These are phyloP conservation scores for Sprattus sprattus DNA, from an alignment of 2,113 vertebrate species.

Conservation along the genomic window DNA sequence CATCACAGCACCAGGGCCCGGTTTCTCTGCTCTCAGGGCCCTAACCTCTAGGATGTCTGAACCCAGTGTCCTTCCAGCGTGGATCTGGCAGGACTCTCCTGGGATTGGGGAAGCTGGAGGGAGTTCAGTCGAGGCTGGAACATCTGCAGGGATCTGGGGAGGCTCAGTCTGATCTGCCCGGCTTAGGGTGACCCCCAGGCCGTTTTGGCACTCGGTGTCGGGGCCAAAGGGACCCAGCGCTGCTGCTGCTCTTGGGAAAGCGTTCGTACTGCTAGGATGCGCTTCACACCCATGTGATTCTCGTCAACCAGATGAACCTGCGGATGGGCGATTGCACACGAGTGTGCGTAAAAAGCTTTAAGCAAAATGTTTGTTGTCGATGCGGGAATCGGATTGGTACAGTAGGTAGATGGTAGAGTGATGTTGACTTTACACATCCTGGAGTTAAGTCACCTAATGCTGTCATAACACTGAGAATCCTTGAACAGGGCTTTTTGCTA, in stretches of 20 bases:
- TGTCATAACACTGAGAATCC: slow-evolving; percentile 12
- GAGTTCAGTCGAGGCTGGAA: slow-evolving; percentile 50
- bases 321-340: background rate
- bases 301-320: background rate
- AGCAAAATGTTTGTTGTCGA: background rate
- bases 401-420: background rate
- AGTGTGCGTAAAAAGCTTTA: background rate
- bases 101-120: slow-evolving; percentile 49
- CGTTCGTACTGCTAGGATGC: background rate
- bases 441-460: slow-evolving; percentile 2
- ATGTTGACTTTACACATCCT: slow-evolving; percentile 11
- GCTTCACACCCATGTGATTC: background rate
- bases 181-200: slow-evolving; percentile 51
- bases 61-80: slow-evolving; percentile 42
- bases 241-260: slow-evolving; percentile 1
- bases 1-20: background rate
- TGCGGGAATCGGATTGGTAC: background rate
- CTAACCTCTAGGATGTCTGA: slow-evolving; percentile 37
- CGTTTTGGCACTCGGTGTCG: slow-evolving; percentile 38
- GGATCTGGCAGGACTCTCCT: slow-evolving; percentile 40
- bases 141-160: slow-evolving; percentile 57
- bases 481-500: slow-evolving; percentile 1
- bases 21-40: background rate
- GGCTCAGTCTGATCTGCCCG: slow-evolving; percentile 45
- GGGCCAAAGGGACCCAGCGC: slow-evolving; percentile 25